A percentile compares a stretch with the other conserved stretches of the same genome.
Conservation (phyloP, 1,140 invertebrate species). For the Leguminivora glycinivorella region DNA sequence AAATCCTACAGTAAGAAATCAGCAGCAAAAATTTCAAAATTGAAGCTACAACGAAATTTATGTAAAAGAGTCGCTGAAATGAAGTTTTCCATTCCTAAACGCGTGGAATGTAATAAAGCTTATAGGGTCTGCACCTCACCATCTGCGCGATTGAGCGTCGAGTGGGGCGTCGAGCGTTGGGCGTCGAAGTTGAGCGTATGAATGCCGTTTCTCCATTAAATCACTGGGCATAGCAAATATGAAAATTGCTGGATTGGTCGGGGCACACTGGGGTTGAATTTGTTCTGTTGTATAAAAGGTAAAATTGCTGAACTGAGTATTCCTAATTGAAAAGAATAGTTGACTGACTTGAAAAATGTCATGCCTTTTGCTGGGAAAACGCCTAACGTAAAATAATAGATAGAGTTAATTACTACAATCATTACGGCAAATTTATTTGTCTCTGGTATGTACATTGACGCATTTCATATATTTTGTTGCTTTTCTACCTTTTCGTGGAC, state of each 20-base stretch:
- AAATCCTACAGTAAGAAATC: too few relatives aligned
- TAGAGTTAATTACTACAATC: too few relatives aligned
- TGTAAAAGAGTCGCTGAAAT: constrained; percentile 5
- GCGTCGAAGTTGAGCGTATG: constrained; percentile 31
- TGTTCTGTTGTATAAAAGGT: not conserved
- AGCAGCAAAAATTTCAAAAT: not conserved
- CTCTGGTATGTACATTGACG: too few relatives aligned
- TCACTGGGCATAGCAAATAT: constrained; percentile 55
- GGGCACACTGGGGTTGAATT: constrained; percentile 31
- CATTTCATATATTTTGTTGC: too few relatives aligned
- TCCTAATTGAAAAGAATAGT: too few relatives aligned
- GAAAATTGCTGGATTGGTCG: constrained; percentile 44
- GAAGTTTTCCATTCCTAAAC: not conserved
- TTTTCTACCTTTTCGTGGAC: too few relatives aligned
- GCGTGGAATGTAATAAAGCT: constrained; percentile 22
- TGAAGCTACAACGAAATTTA: not conserved
- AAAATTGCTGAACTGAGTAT: too few relatives aligned
- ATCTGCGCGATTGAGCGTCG: constrained; percentile 11
- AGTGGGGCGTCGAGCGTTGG: constrained; percentile 6
- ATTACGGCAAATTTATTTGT: too few relatives aligned
- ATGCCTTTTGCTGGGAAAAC: too few relatives aligned
- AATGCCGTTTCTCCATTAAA: constrained; percentile 49
- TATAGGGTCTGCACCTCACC: constrained; percentile 20
- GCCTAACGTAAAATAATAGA: too few relatives aligned
- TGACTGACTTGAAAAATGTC: too few relatives aligned